Base-by-base conservation (phyloP, 2,888 invertebrate species). In the Xestia ashworthii region DNA sequence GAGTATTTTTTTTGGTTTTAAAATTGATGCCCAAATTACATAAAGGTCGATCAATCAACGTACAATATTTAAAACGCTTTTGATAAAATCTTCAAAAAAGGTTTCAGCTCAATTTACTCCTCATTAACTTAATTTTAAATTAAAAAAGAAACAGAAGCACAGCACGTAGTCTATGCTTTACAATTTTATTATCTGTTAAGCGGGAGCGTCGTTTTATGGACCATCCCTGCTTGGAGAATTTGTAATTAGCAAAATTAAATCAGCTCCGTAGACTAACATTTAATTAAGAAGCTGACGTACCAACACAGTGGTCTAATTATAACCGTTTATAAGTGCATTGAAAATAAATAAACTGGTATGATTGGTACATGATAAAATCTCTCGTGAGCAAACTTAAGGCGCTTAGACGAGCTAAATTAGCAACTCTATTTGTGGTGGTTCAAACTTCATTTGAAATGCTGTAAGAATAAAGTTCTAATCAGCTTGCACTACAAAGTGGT, bases 241-340 rank as follows among this genome's bases (percentile, higher is more conserved):
- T 77, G 79, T 85, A 86, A 86, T 88, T 85, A 82, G 87, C 69
- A 74, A 84, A 83, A 86, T 87, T 76, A 86, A 84, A 87, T 82
- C 84, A 80, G 84, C 74, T 79, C 71, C 77, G 73, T 81, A 41
- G 81, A 79, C 77, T 71, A 85, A 79, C 74, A 77, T 82, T 86
- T 86, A 85, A 85, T 81, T 81, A 86, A 71, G 70, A 53, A 62
- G n/a, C 77, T 79, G 70, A 68, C 67, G 41, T 73, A 71, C 64
- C 65, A 66, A 72, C 76, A 60, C 32, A 55, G 48, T 78, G 77
- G 60, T 73, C 71, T 62, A 25, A 71, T 48, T 66, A 62, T 55
- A 32, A 71, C 67, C 25, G 50, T 76, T 76, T 70, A 41, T n/a
- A 66, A 60, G 48, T 46, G 50, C 4, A 41, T 38, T 71, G 16